A percentile compares a stretch with the other conserved stretches of the same genome.
phyloP scores from a whole-genome alignment of 1,140 invertebrate genomes.

The Caenorhabditis inopinata region DNA sequence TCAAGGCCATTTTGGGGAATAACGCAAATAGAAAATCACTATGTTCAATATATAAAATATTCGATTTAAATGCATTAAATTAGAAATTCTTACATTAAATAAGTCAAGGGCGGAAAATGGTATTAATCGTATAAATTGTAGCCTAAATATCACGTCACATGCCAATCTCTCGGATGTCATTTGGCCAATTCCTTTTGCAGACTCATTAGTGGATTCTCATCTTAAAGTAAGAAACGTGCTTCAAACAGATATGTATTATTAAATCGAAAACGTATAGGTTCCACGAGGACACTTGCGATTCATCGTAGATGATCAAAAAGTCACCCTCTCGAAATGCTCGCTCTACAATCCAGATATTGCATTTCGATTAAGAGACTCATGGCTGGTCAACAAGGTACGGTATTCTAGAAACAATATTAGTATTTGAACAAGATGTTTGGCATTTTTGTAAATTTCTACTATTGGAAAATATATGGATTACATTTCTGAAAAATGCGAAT shows the following conservation, averaged over 20 bases:
- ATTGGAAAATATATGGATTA: too few relatives aligned
- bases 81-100: not conserved
- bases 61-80: not conserved
- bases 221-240: too few relatives aligned
- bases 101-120: not conserved
- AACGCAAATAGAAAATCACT: not conserved
- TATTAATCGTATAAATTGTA: not conserved
- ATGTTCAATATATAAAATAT: not conserved
- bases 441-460: too few relatives aligned
- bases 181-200: slow-evolving; percentile 37
- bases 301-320: slow-evolving; percentile 5
- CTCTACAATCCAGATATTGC: slow-evolving; percentile 20
- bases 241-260: not conserved
- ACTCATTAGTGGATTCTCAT: slow-evolving; percentile 33
- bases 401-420: too few relatives aligned
- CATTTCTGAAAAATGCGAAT: too few relatives aligned
- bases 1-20: not conserved
- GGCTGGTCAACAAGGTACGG: slow-evolving; percentile 10
- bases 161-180: slow-evolving; percentile 34
- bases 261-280: not conserved
- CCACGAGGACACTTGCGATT: slow-evolving; percentile 22
- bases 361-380: slow-evolving; percentile 8
- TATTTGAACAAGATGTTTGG: too few relatives aligned
- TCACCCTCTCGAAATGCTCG: slow-evolving; percentile 7
- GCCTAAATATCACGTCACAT: not conserved